Evolutionary conservation across 2,113 vertebrate species (phyloP).

Genomic region (Harpagus bidentatus): DNA sequence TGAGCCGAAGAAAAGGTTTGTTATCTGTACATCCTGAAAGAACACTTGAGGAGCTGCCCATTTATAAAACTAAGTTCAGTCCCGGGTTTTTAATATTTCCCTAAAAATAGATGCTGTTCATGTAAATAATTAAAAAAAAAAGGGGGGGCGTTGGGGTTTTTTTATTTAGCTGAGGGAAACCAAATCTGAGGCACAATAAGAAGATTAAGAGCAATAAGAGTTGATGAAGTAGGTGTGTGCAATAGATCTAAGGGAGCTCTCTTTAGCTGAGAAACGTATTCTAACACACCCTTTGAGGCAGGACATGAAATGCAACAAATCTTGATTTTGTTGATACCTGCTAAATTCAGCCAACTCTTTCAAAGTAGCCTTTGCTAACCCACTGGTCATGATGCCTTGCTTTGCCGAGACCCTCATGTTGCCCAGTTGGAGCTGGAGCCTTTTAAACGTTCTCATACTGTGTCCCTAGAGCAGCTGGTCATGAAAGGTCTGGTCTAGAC

Average conservation of each 20-base stretch:
- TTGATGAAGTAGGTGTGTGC: not conserved
- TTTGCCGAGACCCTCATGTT: not conserved
- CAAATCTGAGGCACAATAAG: accelerated
- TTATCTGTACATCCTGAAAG: not conserved
- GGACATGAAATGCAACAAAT: not conserved
- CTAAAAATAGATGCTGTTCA: not conserved
- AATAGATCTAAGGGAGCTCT: not conserved
- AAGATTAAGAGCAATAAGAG: not conserved
- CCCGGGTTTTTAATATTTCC: not conserved
- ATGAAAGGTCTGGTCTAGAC: not conserved
- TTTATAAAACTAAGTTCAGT: not conserved
- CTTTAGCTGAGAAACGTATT: not conserved
- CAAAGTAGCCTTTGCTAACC: not conserved
- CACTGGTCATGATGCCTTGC: not conserved
- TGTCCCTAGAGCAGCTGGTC: not conserved
- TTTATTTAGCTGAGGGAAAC: not conserved
- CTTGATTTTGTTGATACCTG: not conserved
- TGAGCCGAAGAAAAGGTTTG: not conserved
- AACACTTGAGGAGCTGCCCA: not conserved
- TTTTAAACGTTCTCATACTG: not conserved
- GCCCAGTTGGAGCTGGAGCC: not conserved
- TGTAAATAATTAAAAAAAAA: not conserved
- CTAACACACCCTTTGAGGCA: not conserved
- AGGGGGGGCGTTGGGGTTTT: not conserved
- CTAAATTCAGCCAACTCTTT: not conserved